A percentile compares a stretch with the other conserved stretches of the same genome.
These are phyloP conservation scores for Fistularia commersonii DNA, from an alignment of 2,797 vertebrate species.

Conservation along the genomic window DNA sequence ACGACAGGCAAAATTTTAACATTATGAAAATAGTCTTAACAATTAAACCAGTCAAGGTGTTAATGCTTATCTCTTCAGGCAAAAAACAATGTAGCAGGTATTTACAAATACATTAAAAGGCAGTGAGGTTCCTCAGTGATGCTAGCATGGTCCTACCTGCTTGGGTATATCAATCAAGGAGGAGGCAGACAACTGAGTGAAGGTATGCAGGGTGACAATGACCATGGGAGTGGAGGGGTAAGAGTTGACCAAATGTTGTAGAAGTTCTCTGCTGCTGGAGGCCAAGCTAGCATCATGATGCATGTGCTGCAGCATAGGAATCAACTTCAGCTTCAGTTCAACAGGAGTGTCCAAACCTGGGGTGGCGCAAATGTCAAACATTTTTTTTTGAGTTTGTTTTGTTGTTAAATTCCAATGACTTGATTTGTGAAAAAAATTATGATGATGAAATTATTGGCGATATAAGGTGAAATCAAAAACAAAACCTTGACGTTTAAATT, in stretches of 20 bases:
- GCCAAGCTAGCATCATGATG: slow-evolving; percentile 92
- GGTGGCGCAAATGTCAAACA: neutral
- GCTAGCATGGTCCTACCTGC: slow-evolving; percentile 74
- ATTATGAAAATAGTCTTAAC: no score
- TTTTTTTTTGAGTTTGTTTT: no score
- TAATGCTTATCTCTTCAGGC: no score
- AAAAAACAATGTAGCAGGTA: neutral
- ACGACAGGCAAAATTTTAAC: no score
- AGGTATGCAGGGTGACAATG: slow-evolving; percentile 94
- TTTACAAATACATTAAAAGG: neutral
- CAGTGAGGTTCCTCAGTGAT: neutral
- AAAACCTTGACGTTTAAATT: no score
- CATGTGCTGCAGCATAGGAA: slow-evolving; percentile 98
- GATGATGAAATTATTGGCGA: no score
- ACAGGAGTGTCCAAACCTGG: slow-evolving; percentile 92
- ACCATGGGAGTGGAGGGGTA: slow-evolving; percentile 97
- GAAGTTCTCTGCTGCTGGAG: slow-evolving; percentile 88
- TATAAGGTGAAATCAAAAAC: no score
- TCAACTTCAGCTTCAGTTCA: slow-evolving; percentile 94
- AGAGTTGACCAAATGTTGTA: slow-evolving; percentile 90
- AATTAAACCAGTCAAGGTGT: no score
- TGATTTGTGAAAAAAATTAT: no score
- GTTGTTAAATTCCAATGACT: no score
- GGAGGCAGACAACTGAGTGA: slow-evolving; percentile 91
- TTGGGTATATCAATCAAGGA: slow-evolving; percentile 96